Percentiles rank a stretch among this genome's conserved stretches.
These are phyloP conservation scores for Sturnira hondurensis DNA, from an alignment of 2,113 vertebrate species.

Conservation along the genomic window DNA sequence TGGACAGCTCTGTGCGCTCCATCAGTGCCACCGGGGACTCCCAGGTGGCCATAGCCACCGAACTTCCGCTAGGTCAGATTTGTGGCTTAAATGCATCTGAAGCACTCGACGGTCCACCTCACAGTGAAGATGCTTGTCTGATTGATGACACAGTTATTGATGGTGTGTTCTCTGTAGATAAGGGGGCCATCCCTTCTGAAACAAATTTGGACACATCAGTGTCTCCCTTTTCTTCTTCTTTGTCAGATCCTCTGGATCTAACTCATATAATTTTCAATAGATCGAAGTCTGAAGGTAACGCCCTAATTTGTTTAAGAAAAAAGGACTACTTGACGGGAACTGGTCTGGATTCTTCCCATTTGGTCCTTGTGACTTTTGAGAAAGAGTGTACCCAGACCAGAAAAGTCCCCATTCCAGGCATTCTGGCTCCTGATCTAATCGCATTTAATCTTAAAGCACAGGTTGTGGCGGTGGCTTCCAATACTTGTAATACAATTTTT, in stretches of 20 bases:
- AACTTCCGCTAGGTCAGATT: conserved; percentile 93
- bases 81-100: conserved; percentile 90
- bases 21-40: conserved; percentile 84
- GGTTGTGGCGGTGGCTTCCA: conserved; percentile 91
- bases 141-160: conserved; percentile 70
- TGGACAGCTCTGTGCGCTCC: conserved; percentile 88
- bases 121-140: neutral
- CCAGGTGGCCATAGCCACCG: conserved; percentile 90
- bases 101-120: conserved; percentile 79
- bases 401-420: conserved; percentile 93
- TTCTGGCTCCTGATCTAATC: conserved; percentile 94
- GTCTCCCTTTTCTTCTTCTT: conserved; percentile 62
- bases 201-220: conserved; percentile 79
- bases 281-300: conserved; percentile 83
- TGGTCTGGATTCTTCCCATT: conserved; percentile 92
- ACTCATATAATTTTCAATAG: conserved; percentile 87
- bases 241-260: conserved; percentile 85
- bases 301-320: conserved; percentile 86
- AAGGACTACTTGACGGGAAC: conserved; percentile 88
- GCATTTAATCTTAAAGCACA: conserved; percentile 87
- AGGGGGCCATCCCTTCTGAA: conserved; percentile 72
- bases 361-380: conserved; percentile 92
- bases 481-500: conserved; percentile 89
- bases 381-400: conserved; percentile 88
- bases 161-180: conserved; percentile 76